Percentiles rank a stretch among this genome's conserved stretches.
Conservation (phyloP, 2,797 vertebrate genomes). For the Lepilemur septentrionalis region DNA sequence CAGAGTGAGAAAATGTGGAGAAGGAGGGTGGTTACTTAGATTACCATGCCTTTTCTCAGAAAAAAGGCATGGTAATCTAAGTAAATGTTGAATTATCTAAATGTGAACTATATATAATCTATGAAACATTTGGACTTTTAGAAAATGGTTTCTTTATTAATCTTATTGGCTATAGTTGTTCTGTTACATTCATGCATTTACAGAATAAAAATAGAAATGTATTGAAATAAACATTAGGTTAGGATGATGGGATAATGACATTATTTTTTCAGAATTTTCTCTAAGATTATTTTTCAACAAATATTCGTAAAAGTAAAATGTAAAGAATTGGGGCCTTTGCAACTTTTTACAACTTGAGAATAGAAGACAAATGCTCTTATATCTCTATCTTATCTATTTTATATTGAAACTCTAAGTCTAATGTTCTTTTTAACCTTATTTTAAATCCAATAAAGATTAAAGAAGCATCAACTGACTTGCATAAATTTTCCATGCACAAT, state of each 20-base stretch:
- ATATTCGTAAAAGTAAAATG: neutral
- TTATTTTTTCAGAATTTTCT: neutral
- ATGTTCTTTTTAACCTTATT: neutral
- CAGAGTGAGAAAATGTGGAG: neutral
- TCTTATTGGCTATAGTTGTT: neutral
- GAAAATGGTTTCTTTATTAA: constrained; percentile 11
- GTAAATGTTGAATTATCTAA: rapidly evolving
- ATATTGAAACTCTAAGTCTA: neutral
- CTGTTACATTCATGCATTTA: neutral
- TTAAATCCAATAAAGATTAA: neutral
- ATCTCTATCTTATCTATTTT: neutral
- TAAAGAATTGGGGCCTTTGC: neutral
- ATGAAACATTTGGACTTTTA: neutral
- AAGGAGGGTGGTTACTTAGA: neutral
- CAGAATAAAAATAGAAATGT: neutral
- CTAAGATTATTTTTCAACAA: neutral
- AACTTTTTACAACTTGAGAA: neutral
- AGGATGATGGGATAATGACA: neutral
- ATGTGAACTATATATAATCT: neutral
- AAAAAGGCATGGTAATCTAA: constrained; percentile 66
- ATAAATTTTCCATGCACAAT: neutral
- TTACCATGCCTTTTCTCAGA: neutral
- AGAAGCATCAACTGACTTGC: neutral
- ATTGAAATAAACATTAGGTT: neutral
- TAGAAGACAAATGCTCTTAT: neutral